phyloP scores from a whole-genome alignment of 37 sponge, comb jelly and placozoan genomes.

The Ephydatia muelleri region DNA sequence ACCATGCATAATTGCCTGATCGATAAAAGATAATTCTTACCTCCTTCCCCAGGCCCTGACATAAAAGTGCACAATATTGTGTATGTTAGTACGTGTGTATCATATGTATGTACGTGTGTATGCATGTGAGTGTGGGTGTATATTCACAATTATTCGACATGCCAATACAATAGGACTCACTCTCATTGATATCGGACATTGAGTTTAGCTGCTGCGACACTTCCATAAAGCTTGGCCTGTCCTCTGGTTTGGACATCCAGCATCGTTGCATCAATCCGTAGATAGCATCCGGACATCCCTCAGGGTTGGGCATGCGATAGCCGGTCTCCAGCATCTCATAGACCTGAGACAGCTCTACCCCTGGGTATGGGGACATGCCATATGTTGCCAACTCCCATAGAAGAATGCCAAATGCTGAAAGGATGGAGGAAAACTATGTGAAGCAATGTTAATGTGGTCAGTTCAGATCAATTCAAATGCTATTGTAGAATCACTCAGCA shows the following conservation, averaged over 20 bases:
- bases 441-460: background rate
- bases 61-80: background rate
- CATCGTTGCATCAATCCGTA: conserved; percentile 86
- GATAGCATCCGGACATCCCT: conserved; percentile 88
- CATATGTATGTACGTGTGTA: too few relatives aligned
- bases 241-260: conserved; percentile 79
- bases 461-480: too few relatives aligned
- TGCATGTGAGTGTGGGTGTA: too few relatives aligned
- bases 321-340: conserved; percentile 89
- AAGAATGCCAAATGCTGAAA: conserved; percentile 94
- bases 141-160: background rate
- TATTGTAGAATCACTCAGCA: too few relatives aligned
- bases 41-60: conserved; percentile 2
- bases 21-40: too few relatives aligned
- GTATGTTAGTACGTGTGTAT: background rate
- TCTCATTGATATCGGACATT: conserved; percentile 87
- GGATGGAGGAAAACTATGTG: background rate
- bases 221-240: conserved; percentile 74
- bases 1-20: too few relatives aligned
- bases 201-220: conserved; percentile 63
- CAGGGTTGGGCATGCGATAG: conserved; percentile 91
- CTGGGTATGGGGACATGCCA: conserved; percentile 97
- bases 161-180: conserved; percentile 26
- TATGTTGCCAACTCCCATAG: conserved; percentile 98
- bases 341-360: conserved; percentile 89